Evolutionary conservation across 2,888 invertebrate genomes (phyloP).

Genomic region (Patella depressa): DNA sequence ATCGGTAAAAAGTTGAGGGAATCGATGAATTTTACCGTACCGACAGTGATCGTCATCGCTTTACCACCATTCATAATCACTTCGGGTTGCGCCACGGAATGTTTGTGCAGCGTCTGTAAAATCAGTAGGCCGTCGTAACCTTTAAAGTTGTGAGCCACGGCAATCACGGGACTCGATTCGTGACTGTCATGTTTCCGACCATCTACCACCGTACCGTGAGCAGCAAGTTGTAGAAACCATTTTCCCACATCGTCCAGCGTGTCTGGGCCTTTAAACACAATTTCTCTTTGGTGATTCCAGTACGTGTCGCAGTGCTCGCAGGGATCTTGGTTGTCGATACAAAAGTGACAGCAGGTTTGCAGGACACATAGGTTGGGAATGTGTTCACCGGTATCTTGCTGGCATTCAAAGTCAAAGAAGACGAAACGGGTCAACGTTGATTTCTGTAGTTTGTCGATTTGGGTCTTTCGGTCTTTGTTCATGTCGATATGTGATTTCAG

Average conservation of each 20-base stretch:
- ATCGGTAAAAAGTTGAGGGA: neutral
- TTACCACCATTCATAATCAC: neutral
- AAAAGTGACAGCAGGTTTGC: neutral
- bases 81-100: neutral
- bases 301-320: neutral
- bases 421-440: neutral
- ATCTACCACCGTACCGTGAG: neutral
- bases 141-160: slow-evolving; percentile 2
- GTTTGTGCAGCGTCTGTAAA: neutral
- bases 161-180: neutral
- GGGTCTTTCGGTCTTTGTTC: neutral
- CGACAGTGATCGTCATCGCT: too few species aligned
- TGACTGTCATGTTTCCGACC: neutral
- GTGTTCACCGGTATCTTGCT: neutral
- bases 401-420: slow-evolving; percentile 2
- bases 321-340: neutral
- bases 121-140: neutral
- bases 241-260: neutral
- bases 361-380: neutral
- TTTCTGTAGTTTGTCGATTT: neutral
- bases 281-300: neutral
- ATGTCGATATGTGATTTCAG: neutral
- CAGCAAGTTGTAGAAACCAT: neutral
- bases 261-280: too few species aligned
- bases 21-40: neutral